Evolutionary conservation across 2,797 vertebrate species (phyloP).

Genomic region (Podargus strigoides): DNA sequence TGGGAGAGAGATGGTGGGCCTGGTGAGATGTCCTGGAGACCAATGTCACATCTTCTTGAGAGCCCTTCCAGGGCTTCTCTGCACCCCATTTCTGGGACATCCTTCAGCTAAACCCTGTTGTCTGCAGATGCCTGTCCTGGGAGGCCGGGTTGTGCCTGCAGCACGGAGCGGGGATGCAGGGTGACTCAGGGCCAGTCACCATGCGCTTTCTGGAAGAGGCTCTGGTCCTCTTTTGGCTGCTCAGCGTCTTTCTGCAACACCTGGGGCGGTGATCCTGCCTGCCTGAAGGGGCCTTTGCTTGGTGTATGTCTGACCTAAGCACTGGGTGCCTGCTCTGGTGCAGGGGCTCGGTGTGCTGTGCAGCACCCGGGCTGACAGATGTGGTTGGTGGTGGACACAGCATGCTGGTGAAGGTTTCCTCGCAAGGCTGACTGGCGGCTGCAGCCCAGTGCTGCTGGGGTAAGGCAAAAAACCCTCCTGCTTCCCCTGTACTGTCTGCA

Average conservation of each 20-base stretch:
- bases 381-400: fast-evolving
- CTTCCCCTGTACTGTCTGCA: not conserved
- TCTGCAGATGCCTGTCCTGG: not conserved
- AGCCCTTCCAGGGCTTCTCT: not conserved
- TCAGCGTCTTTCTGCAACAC: not conserved
- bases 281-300: not conserved
- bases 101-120: not conserved
- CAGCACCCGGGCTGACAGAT: not conserved
- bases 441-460: not conserved
- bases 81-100: not conserved
- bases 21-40: not conserved
- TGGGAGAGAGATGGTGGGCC: not conserved
- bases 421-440: fast-evolving
- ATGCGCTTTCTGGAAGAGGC: not conserved
- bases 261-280: not conserved
- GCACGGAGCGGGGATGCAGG: not conserved
- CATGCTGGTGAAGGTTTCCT: not conserved
- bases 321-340: not conserved
- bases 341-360: not conserved
- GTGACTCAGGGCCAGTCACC: not conserved
- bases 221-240: not conserved
- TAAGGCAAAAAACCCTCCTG: not conserved
- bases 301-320: not conserved
- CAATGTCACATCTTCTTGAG: not conserved
- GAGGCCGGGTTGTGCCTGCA: not conserved